Evolutionary conservation across 2,113 vertebrate genomes (phyloP), one percentile per base, ranked within the genome.

Genomic region (Leptocoma aspasia): DNA sequence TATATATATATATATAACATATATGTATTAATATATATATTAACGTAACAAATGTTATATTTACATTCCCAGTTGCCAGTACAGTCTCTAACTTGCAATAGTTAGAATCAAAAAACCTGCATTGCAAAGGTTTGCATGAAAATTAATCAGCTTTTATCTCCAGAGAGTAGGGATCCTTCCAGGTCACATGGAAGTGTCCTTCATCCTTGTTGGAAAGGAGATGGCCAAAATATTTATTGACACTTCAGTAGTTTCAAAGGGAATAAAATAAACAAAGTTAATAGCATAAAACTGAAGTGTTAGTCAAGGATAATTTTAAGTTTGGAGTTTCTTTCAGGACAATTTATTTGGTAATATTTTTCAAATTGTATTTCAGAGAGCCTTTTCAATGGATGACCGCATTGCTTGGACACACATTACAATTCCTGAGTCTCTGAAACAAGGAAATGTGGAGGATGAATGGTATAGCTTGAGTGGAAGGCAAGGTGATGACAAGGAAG

Each of bases 391-490:
- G 99, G 99, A 99, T 7, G 99, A 99, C 94, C 98, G 99, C 87
- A 99, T 99, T 5, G 99, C 99, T 15, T 99, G 99, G 99, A 99
- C 99, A 4, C 99, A 99, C 24, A 98, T 99, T 88, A 99, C 99
- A 21, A 98, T 99, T 89, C 99, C 99, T 0, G 99, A 99, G 78
- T 97, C 97, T 49, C 97, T 99, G 91, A 98, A 98, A 81, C 99
- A 99, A 90, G 99, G 99, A 72, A 98, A 97, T 6, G 98, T 99
- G 89, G 98, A 99, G 84, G 99, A 99, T 20, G 99, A 99, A 86
- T 99, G 99, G 99, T 99, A 98, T 93, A 99, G 98, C 91, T 98
- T 99, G 83, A 99, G 99, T 1, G 99, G 99, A 52, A 97, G 99
- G 78, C 99, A 99, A 96, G 99, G 99, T 1, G 99, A 99, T 10